Evolutionary conservation across 2,113 vertebrate genomes (phyloP).

Genomic region (Mugil cephalus): DNA sequence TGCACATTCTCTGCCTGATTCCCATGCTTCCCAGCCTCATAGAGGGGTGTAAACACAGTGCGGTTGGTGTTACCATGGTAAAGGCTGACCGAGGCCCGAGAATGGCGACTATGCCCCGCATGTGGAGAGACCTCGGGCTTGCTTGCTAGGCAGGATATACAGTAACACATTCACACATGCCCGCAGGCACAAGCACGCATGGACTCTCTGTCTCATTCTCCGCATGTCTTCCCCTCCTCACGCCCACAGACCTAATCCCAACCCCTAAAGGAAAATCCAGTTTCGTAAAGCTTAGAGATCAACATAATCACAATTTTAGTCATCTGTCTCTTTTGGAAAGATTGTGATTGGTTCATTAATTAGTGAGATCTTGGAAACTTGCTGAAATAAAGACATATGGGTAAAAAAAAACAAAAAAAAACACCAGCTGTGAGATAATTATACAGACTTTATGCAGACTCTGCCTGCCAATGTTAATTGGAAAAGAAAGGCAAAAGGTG

Average conservation of each 20-base stretch:
- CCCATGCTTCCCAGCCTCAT: slow-evolving; percentile 73
- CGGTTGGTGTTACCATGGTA: slow-evolving; percentile 84
- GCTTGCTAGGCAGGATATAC: slow-evolving; percentile 55
- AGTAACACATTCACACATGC: slow-evolving; percentile 56
- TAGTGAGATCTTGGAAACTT: background rate
- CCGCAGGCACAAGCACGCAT: slow-evolving; percentile 27
- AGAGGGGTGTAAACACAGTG: slow-evolving; percentile 78
- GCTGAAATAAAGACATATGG: too few species aligned
- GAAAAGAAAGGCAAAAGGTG: too few species aligned
- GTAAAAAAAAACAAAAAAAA: too few species aligned
- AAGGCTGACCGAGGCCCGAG: slow-evolving; percentile 74
- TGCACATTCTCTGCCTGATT: slow-evolving; percentile 63
- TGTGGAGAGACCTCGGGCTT: slow-evolving; percentile 72
- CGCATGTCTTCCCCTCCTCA: slow-evolving; percentile 20
- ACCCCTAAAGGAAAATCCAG: background rate
- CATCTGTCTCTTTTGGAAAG: background rate
- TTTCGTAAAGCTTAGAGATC: background rate
- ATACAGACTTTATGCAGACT: too few species aligned
- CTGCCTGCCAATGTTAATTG: too few species aligned
- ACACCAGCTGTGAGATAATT: too few species aligned
- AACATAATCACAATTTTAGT: background rate
- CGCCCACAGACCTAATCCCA: background rate
- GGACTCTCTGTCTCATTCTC: slow-evolving; percentile 26
- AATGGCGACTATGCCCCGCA: slow-evolving; percentile 85
- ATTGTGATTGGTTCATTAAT: background rate